phyloP scores from a whole-genome alignment of 2,888 invertebrate genomes.

The Drosophila antonietae region DNA sequence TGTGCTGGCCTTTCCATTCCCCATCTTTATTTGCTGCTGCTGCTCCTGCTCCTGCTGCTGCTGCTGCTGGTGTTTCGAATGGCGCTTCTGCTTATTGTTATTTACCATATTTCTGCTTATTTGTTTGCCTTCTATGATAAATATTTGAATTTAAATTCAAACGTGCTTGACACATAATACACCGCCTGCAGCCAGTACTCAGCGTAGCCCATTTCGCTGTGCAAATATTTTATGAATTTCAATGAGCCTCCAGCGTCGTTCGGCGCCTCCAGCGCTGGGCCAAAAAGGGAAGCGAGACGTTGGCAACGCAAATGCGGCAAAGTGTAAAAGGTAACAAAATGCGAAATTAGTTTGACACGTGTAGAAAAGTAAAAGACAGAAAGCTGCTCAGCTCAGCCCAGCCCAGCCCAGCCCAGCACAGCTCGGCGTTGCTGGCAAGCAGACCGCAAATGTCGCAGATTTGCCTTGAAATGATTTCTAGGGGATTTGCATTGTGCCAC shows the following conservation, averaged over 20 bases:
- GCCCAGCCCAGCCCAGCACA: slow-evolving; percentile 7
- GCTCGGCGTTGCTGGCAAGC: slow-evolving; percentile 25
- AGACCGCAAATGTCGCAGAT: slow-evolving; percentile 32
- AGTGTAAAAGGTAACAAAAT: slow-evolving; percentile 75
- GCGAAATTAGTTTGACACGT: slow-evolving; percentile 79
- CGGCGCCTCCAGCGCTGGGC: slow-evolving; percentile 7
- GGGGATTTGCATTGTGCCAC: slow-evolving; percentile 23
- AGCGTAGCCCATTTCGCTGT: slow-evolving; percentile 71
- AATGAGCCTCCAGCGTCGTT: slow-evolving; percentile 61
- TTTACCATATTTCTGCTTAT: slow-evolving; percentile 79
- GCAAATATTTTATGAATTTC: slow-evolving; percentile 79
- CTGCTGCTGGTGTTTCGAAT: slow-evolving; percentile 8
- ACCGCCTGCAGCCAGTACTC: slow-evolving; percentile 58
- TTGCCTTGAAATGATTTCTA: slow-evolving; percentile 27
- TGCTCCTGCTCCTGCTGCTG: neutral
- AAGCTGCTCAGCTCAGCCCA: slow-evolving; percentile 38
- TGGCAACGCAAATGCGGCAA: slow-evolving; percentile 67
- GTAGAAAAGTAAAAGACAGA: slow-evolving; percentile 53
- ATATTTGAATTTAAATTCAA: slow-evolving; percentile 80
- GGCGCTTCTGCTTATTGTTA: slow-evolving; percentile 71
- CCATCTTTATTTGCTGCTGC: slow-evolving; percentile 13
- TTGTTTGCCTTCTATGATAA: slow-evolving; percentile 76
- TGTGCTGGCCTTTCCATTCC: slow-evolving; percentile 8
- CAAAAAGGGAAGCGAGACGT: neutral
- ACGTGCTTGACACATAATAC: slow-evolving; percentile 80